These are phyloP conservation scores for Stenoptilia bipunctidactyla DNA, from an alignment of 2,888 invertebrate genomes.

Conservation along the genomic window DNA sequence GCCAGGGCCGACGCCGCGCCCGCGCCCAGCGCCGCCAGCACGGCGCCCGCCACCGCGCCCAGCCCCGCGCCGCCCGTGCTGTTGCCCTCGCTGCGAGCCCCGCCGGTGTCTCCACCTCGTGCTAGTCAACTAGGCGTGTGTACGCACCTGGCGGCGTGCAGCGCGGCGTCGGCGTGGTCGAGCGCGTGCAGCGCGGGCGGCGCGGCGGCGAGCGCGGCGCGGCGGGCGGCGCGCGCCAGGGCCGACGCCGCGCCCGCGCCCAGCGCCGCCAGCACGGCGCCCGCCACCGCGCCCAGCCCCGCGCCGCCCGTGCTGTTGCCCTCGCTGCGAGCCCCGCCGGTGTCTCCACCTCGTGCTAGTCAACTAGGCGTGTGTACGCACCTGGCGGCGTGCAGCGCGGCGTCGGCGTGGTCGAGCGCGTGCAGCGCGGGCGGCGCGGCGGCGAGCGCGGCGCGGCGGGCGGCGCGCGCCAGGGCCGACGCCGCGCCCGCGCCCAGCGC, in stretches of 20 bases:
- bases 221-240: constrained; percentile 20
- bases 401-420: constrained; percentile 29
- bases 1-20: not conserved
- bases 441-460: constrained; percentile 27
- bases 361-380: no score
- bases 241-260: no score
- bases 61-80: no score
- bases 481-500: no score
- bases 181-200: constrained; percentile 77
- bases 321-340: constrained; percentile 26
- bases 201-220: constrained; percentile 48
- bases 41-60: constrained; percentile 87
- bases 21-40: no score
- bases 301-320: no score
- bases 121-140: no score
- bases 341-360: no score
- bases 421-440: constrained; percentile 79
- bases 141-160: constrained; percentile 84
- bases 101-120: no score
- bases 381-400: constrained; percentile 79
- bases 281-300: constrained; percentile 84
- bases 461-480: constrained; percentile 12
- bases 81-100: constrained; percentile 24
- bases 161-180: constrained; percentile 38
- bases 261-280: no score